Conservation (phyloP, 2,113 vertebrate genomes). For the Chaenogobius annularis region DNA sequence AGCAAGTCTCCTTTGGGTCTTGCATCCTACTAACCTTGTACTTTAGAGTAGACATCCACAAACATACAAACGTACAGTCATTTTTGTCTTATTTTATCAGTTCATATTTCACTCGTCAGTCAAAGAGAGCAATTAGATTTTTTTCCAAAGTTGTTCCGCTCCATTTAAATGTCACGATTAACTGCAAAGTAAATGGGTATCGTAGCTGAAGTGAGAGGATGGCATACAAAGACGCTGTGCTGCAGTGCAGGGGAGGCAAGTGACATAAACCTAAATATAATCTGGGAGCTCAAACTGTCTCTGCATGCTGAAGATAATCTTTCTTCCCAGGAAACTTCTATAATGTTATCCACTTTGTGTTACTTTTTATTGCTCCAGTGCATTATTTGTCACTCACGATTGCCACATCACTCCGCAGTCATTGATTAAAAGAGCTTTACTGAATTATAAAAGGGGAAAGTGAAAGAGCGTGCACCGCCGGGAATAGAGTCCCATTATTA, state of each 20-base stretch:
- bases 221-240: conserved; percentile 35
- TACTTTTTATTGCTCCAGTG: background rate
- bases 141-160: background rate
- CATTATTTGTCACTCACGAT: conserved; percentile 29
- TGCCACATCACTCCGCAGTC: conserved; percentile 18
- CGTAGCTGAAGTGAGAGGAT: conserved; percentile 1
- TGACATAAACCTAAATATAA: conserved; percentile 34
- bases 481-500: conserved; percentile 72
- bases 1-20: no score
- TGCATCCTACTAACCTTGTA: no score
- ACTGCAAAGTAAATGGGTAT: conserved; percentile 16
- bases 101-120: no score
- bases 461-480: conserved; percentile 49
- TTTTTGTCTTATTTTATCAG: background rate
- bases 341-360: background rate
- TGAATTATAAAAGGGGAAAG: conserved; percentile 15
- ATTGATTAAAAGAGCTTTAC: conserved; percentile 21
- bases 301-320: conserved; percentile 16
- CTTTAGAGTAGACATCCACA: no score
- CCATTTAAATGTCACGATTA: conserved; percentile 13
- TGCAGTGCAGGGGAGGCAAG: conserved; percentile 60
- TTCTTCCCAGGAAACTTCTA: background rate
- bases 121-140: background rate
- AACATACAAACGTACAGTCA: no score
- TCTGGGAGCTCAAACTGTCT: conserved; percentile 10